Percentiles rank a stretch among this genome's conserved stretches.
Evolutionary conservation across 1,140 invertebrate genomes (phyloP).

Genomic region (Macrobrachium nipponense): DNA sequence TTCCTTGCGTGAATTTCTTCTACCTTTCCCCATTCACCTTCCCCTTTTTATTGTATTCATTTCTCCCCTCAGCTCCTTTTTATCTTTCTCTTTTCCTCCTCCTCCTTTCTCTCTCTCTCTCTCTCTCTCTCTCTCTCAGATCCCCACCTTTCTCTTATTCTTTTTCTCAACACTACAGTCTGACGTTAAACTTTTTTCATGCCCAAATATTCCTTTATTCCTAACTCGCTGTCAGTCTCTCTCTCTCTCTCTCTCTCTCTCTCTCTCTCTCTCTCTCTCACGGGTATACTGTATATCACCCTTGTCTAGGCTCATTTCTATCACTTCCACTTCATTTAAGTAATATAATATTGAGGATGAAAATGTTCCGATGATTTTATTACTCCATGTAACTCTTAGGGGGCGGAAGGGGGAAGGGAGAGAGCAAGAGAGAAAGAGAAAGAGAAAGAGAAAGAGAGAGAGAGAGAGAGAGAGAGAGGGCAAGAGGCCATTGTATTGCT

Average conservation of each 20-base stretch:
- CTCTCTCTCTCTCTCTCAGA: not conserved
- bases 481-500: not conserved
- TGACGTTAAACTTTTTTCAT: no score
- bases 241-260: not conserved
- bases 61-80: not conserved
- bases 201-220: no score
- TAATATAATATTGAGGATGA: slow-evolving; percentile 44
- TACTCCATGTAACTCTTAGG: not conserved
- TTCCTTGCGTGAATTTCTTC: not conserved
- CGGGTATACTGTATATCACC: not conserved
- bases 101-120: not conserved
- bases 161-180: no score
- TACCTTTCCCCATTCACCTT: no score
- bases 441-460: not conserved
- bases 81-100: not conserved
- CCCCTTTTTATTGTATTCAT: no score
- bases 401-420: no score
- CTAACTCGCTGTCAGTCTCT: no score
- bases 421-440: no score
- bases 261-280: not conserved
- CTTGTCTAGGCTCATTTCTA: slow-evolving; percentile 4
- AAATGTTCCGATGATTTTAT: slow-evolving; percentile 49
- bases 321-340: slow-evolving; percentile 48
- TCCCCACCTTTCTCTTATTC: not conserved
- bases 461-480: not conserved